Conservation (phyloP, 2,888 invertebrate species). For the Acanthosepion lycidas region DNA sequence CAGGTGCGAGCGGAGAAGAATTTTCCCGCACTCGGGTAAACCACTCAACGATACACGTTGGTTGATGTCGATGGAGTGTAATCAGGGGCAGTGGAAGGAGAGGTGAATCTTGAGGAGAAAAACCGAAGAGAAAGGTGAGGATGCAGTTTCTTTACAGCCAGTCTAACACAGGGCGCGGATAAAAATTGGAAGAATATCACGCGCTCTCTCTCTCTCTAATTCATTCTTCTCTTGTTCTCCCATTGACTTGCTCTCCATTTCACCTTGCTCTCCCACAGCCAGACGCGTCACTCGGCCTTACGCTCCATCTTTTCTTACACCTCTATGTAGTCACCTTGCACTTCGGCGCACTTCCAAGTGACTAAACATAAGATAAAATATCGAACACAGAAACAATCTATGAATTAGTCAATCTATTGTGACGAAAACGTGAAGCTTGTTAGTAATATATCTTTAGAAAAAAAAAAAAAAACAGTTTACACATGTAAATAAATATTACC, state of each 20-base stretch:
- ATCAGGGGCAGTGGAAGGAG: neutral
- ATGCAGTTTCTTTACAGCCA: neutral
- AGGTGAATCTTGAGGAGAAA: too few relatives aligned
- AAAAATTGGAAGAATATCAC: too few relatives aligned
- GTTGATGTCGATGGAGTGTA: neutral
- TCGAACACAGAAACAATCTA: too few relatives aligned
- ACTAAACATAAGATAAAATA: too few relatives aligned
- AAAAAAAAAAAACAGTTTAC: too few relatives aligned
- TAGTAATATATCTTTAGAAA: too few relatives aligned
- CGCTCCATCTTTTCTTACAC: neutral
- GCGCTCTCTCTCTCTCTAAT: neutral
- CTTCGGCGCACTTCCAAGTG: too few relatives aligned
- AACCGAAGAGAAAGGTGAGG: neutral
- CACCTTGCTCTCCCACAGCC: neutral
- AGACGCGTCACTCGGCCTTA: too few relatives aligned
- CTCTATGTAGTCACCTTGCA: neutral
- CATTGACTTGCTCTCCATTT: neutral
- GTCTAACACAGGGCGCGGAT: neutral
- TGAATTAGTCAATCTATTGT: too few relatives aligned
- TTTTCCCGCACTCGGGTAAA: conserved; percentile 8
- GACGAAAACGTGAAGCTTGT: too few relatives aligned
- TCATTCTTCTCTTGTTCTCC: neutral
- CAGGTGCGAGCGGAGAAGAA: neutral
- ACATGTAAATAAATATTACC: too few relatives aligned
- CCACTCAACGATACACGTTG: neutral